These are phyloP conservation scores for Imbricaverruca yamaguchii DNA, from an alignment of 2,888 invertebrate species.

Conservation along the genomic window DNA sequence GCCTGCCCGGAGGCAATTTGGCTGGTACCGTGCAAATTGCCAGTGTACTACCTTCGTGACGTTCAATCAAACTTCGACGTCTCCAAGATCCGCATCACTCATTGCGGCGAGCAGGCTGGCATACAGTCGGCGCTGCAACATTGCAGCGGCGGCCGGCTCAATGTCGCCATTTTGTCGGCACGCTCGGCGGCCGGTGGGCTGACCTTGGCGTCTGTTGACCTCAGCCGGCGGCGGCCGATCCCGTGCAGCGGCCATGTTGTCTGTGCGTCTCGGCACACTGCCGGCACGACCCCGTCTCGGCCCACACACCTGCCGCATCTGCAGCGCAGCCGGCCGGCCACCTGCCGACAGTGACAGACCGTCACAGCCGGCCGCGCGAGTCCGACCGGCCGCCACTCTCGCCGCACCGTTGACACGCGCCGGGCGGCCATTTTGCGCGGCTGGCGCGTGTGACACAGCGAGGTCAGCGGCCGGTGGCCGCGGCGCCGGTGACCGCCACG, in stretches of 20 bases:
- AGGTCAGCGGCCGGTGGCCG: constrained; percentile 1
- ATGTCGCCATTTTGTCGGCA: constrained; percentile 17
- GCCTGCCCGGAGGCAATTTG: too few relatives aligned
- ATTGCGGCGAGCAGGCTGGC: too few relatives aligned
- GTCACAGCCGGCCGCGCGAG: not conserved
- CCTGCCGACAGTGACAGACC: not conserved
- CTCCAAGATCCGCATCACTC: too few relatives aligned
- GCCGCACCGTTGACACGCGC: not conserved
- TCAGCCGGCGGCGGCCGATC: not conserved
- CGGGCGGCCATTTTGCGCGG: not conserved
- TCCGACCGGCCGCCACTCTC: not conserved
- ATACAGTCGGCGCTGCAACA: too few relatives aligned
- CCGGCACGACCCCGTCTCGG: too few relatives aligned
- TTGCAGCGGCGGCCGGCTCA: not conserved
- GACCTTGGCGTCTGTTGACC: constrained; percentile 12
- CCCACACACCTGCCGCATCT: too few relatives aligned
- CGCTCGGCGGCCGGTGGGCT: constrained; percentile 4
- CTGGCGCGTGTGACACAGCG: not conserved
- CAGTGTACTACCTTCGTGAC: too few relatives aligned
- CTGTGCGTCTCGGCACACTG: too few relatives aligned
- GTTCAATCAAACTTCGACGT: too few relatives aligned
- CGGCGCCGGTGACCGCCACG: not conserved
- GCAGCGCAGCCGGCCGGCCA: too few relatives aligned
- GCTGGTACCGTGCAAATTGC: too few relatives aligned
- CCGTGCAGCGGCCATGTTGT: not conserved